Evolutionary conservation across 2,797 vertebrate species (phyloP), one percentile per base, ranked within the genome.

Genomic region (Eleutherodactylus coqui): DNA sequence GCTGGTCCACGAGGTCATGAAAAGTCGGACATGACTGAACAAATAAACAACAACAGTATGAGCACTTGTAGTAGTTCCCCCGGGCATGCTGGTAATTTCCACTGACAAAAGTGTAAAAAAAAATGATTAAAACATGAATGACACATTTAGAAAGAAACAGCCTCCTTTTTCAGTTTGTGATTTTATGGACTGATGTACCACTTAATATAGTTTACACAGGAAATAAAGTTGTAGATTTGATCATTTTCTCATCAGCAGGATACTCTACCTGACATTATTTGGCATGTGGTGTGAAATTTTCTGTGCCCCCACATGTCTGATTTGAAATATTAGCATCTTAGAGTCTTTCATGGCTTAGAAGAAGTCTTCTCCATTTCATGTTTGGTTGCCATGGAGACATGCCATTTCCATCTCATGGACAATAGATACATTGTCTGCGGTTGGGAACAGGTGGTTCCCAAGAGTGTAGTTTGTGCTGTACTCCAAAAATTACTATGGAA

Each of bases 401-500:
- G 14, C 49, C 32, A 82, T 76, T 67, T 53, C 79, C 32, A 34
- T 67, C 69, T 24, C 21, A 5, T 6, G 67, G 58, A 86, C 85
- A 86, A 86, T 82, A 36, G 70, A 58, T 55, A 77, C 67, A 82
- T 86, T 86, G 85, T 86, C 75, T 86, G 53, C n/a, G 79, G 58
- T 49, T 38, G 55, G 60, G 70, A 86, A 86, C 85, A 86, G 85
- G 79, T 86, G 85, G 85, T 86, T 76, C 79, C 60, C 79, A 55
- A 17, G 55, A 49, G 77, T 75, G 38, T 45, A 51, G 51, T 27
- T 29, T 34, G 70, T 24, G 49, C 21, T 47, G 53, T 81, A 81
- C 49, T 82, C 72, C 79, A 43, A 82, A 82, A 76, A 82, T 77
- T 13, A 51, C 11, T n/a, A 13, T n/a, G 70, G 70, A 43, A 82